These are phyloP conservation scores for Lithophane leautieri DNA, from an alignment of 2,888 invertebrate species.

Conservation along the genomic window DNA sequence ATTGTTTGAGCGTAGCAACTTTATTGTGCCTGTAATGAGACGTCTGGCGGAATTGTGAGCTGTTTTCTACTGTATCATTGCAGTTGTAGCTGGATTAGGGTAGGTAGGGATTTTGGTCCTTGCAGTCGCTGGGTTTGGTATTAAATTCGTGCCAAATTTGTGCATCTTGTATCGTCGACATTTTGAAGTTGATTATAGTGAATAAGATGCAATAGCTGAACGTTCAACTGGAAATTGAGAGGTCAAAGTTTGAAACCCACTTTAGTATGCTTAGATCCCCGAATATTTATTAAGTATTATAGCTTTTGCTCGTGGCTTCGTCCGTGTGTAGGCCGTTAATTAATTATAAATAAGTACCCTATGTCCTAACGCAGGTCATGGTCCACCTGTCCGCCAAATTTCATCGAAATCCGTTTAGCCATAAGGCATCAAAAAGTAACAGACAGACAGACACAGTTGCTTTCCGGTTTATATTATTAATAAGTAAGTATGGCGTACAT, in stretches of 20 bases:
- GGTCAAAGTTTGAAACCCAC: not conserved
- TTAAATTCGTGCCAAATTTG: not conserved
- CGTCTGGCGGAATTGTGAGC: slow-evolving; percentile 59
- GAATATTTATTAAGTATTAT: too few species aligned
- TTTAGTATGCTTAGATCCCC: too few species aligned
- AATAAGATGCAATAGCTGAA: not conserved
- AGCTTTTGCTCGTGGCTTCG: too few species aligned
- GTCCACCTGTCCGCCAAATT: too few species aligned
- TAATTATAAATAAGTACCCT: too few species aligned
- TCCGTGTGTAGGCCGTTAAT: too few species aligned
- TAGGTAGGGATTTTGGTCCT: slow-evolving; percentile 8
- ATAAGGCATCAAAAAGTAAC: too few species aligned
- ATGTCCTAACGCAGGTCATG: too few species aligned
- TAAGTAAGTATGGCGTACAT: too few species aligned
- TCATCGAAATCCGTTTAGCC: too few species aligned
- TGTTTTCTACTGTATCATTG: slow-evolving; percentile 54
- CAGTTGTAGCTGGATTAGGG: slow-evolving; percentile 42
- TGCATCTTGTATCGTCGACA: not conserved
- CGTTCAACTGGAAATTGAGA: not conserved
- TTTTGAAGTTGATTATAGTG: not conserved
- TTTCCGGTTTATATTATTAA: too few species aligned
- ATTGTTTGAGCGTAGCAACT: slow-evolving; percentile 74
- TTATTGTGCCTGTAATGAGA: slow-evolving; percentile 77
- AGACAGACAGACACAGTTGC: too few species aligned
- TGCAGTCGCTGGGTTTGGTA: not conserved